phyloP scores from a whole-genome alignment of 2,797 vertebrate genomes.

The Coregonus sp. region DNA sequence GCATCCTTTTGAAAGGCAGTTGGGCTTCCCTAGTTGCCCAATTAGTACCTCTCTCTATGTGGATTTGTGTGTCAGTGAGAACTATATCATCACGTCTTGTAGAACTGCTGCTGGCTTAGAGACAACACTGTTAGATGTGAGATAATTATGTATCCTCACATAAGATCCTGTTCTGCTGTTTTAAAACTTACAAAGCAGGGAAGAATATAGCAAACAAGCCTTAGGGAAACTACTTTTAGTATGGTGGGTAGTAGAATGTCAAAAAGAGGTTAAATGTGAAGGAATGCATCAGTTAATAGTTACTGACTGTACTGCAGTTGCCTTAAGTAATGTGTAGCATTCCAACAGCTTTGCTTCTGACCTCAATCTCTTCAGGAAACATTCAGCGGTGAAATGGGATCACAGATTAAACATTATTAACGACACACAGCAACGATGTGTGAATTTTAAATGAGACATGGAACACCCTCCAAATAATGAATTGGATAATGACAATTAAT shows the following conservation, averaged over 20 bases:
- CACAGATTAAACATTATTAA: conserved; percentile 64
- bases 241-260: not conserved
- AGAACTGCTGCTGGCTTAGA: conserved; percentile 40
- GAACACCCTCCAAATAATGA: conserved; percentile 37
- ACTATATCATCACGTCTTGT: conserved; percentile 39
- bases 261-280: not conserved
- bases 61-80: conserved; percentile 15
- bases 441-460: conserved; percentile 46
- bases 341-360: conserved; percentile 60
- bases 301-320: conserved; percentile 46
- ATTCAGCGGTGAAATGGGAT: conserved; percentile 55
- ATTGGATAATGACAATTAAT: conserved; percentile 25
- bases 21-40: conserved; percentile 77
- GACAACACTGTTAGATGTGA: conserved; percentile 43
- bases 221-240: conserved; percentile 26
- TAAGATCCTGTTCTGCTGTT: conserved; percentile 5
- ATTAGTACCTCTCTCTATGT: conserved; percentile 64
- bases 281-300: not conserved
- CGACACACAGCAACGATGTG: conserved; percentile 32
- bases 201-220: not conserved
- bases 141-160: conserved; percentile 34
- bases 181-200: not conserved
- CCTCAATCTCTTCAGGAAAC: conserved; percentile 72
- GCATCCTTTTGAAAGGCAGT: conserved; percentile 68
- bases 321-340: conserved; percentile 58